Percentiles rank a stretch among this genome's conserved stretches.
These are phyloP conservation scores for Acanthopleura granulata DNA, from an alignment of 2,888 invertebrate species.

Conservation along the genomic window DNA sequence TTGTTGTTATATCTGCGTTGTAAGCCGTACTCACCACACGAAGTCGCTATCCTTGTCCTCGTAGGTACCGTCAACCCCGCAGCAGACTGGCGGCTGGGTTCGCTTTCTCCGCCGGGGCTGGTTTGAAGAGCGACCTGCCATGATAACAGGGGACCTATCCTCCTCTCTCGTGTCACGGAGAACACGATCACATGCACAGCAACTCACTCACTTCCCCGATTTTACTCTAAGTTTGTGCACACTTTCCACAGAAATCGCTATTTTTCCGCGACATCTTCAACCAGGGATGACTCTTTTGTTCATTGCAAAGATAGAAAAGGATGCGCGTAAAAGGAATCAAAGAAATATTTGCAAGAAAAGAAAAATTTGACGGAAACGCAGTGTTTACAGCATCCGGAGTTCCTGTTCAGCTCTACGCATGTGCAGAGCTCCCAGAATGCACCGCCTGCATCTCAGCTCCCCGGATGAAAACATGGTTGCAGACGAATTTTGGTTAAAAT, in stretches of 20 bases:
- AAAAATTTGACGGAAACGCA: conserved; percentile 21
- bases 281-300: background rate
- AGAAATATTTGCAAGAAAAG: conserved; percentile 16
- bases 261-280: conserved; percentile 1
- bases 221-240: conserved; percentile 4
- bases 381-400: conserved; percentile 19
- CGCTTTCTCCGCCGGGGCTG: conserved; percentile 49
- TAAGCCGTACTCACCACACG: conserved; percentile 55
- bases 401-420: conserved; percentile 12
- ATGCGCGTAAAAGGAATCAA: conserved; percentile 2
- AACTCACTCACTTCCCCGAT: background rate
- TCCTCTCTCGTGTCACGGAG: background rate
- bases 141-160: background rate
- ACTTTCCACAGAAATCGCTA: background rate
- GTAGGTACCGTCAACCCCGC: conserved; percentile 60
- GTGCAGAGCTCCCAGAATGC: background rate
- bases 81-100: conserved; percentile 62
- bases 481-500: conserved; percentile 6
- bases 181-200: conserved; percentile 11
- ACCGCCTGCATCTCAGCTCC: background rate
- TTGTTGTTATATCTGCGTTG: too few relatives aligned
- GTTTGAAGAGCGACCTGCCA: conserved; percentile 22
- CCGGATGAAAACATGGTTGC: conserved; percentile 15
- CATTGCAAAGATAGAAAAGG: conserved; percentile 10
- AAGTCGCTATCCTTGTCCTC: conserved; percentile 68